Evolutionary conservation across 1,140 invertebrate genomes (phyloP), one percentile per base, ranked within the genome.

Genomic region (Lordiphosa clarofinis): DNA sequence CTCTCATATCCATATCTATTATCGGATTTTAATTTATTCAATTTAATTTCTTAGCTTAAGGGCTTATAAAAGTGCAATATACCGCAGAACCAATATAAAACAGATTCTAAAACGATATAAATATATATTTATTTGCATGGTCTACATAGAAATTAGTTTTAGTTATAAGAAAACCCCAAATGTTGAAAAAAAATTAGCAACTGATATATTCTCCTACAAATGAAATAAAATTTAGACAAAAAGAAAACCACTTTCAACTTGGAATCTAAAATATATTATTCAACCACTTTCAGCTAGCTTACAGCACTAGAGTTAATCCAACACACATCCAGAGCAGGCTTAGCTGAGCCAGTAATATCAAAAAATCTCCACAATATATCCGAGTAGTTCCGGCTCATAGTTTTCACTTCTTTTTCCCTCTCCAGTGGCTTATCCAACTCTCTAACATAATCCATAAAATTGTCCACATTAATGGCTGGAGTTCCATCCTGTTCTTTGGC

Each of bases 361-460:
- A 84, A 21, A 19, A 79, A 79, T 44, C 59, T 37, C 10, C 57
- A 5, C 10, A 81, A 21, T 5, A 36, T 56, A 3, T 59, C 8
- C 9, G 58, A 58, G 9, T 64, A 38, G 10, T 24, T 3, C 19
- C 33, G 13, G 5, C 6, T 35, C 0, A 21, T 13, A 0, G 4
- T 39, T 4, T 19, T 40, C 33, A 13, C n/a, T 7, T 13, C 1
- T 11, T 6, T 8, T 31, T 10, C 7, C 3, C 37, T 4, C 10
- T 76, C 56, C 5, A 38, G 37, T 6, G 65, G 49, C 0, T 37
- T 9, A 9, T 82, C 76, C 49, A 81, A 12, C 11, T 81, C 67
- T 37, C 76, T 70, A n/a, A 84, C 78, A 69, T 78, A 84, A 19
- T 78, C 73, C 76, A 87, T 78, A 40, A 84, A 84, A 21, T 87